Evolutionary conservation across 2,888 invertebrate species (phyloP).

Genomic region (Tachystola acroxantha): DNA sequence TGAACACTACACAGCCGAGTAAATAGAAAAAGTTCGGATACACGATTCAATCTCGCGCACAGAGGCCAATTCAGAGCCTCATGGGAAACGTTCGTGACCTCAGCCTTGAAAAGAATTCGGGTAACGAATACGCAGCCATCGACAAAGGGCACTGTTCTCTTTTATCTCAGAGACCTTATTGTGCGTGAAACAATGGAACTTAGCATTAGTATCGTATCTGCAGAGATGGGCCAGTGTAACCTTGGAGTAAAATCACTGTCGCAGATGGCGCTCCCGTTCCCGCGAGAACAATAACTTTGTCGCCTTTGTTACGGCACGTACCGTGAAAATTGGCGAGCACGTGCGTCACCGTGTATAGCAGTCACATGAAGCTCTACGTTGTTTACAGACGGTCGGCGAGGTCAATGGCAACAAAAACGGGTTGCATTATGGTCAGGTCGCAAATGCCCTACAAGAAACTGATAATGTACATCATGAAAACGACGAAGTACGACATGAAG

Average conservation of each 20-base stretch:
- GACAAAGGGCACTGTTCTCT: constrained; percentile 30
- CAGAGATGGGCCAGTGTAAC: constrained; percentile 28
- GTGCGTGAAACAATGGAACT: constrained; percentile 42
- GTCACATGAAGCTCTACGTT: constrained; percentile 17
- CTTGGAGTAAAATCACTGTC: constrained; percentile 45
- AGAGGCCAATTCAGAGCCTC: constrained; percentile 19
- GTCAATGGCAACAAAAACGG: constrained; percentile 24
- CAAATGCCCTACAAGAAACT: too few species aligned
- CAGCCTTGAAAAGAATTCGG: constrained; percentile 38
- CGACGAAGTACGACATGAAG: too few species aligned
- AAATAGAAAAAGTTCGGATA: constrained; percentile 54
- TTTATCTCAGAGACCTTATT: constrained; percentile 36
- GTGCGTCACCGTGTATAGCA: constrained; percentile 34
- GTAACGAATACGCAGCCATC: constrained; percentile 24
- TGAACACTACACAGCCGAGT: constrained; percentile 37
- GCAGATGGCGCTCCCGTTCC: constrained; percentile 37
- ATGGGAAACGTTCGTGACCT: constrained; percentile 23
- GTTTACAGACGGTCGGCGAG: constrained; percentile 27
- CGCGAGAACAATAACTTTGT: constrained; percentile 49
- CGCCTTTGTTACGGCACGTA: constrained; percentile 49
- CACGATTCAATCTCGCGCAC: constrained; percentile 46
- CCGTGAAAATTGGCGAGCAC: constrained; percentile 44
- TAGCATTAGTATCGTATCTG: constrained; percentile 20
- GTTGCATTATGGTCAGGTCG: constrained; percentile 29
- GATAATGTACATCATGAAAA: too few species aligned